phyloP scores from a whole-genome alignment of 2,797 vertebrate species.

The Enteromius mattozi region DNA sequence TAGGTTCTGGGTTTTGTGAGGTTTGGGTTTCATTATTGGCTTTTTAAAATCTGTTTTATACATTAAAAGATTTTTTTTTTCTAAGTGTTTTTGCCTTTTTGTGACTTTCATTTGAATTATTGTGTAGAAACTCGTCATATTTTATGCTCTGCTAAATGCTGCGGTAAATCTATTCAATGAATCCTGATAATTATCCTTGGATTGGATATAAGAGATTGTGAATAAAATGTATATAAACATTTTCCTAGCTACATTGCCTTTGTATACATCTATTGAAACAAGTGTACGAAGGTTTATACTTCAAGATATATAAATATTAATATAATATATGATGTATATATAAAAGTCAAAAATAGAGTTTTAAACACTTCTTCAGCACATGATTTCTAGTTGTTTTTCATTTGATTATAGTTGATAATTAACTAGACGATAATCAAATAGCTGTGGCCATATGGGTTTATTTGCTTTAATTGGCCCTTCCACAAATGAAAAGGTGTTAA shows the following conservation, averaged over 20 bases:
- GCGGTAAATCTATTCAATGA: background rate
- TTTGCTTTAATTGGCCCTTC: background rate
- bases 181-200: background rate
- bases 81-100: conserved; percentile 66
- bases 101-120: conserved; percentile 19
- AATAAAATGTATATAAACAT: background rate
- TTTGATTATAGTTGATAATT: background rate
- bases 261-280: background rate
- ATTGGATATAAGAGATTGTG: background rate
- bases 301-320: background rate
- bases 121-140: background rate
- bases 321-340: too few relatives aligned
- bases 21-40: conserved; percentile 67
- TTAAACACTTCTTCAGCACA: background rate
- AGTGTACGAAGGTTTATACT: background rate
- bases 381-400: background rate
- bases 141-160: background rate
- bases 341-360: background rate
- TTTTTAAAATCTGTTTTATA: conserved; percentile 82
- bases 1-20: background rate
- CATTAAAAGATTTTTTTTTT: conserved; percentile 79
- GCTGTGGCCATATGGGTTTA: background rate
- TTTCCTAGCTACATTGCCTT: background rate
- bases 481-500: background rate
- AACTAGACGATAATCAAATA: background rate